A percentile compares a stretch with the other conserved stretches of the same genome.
These are phyloP conservation scores for Rhinichthys klamathensis DNA, from an alignment of 2,113 vertebrate species.

Conservation along the genomic window DNA sequence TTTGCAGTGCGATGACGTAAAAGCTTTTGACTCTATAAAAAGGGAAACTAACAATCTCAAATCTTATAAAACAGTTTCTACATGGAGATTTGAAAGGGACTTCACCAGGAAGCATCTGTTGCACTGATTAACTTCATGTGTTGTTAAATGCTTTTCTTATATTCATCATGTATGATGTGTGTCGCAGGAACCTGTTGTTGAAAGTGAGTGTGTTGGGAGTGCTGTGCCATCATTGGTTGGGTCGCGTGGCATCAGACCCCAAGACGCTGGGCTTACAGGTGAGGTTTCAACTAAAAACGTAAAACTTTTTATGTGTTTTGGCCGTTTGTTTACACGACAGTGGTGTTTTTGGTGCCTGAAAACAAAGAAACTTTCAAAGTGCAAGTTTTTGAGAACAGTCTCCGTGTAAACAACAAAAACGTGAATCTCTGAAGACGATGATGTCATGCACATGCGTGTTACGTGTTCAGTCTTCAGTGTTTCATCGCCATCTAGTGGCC, in stretches of 20 bases:
- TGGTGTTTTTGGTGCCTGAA: too few relatives aligned
- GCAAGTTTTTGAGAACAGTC: too few relatives aligned
- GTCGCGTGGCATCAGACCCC: slow-evolving; percentile 57
- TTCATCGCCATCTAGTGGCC: too few relatives aligned
- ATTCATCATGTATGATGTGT: too few relatives aligned
- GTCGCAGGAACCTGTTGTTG: slow-evolving; percentile 84
- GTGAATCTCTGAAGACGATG: too few relatives aligned
- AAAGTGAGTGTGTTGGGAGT: slow-evolving; percentile 81
- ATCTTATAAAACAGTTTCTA: neutral
- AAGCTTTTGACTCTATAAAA: neutral
- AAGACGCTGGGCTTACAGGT: slow-evolving; percentile 47
- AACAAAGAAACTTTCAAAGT: too few relatives aligned
- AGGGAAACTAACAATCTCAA: neutral
- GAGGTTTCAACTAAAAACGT: neutral
- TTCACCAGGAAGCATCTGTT: neutral
- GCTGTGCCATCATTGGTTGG: slow-evolving; percentile 91
- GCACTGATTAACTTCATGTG: neutral
- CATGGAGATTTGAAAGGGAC: neutral
- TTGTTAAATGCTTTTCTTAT: neutral
- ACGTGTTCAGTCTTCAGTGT: too few relatives aligned
- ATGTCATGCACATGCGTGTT: too few relatives aligned
- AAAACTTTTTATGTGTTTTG: too few relatives aligned
- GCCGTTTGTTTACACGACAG: too few relatives aligned
- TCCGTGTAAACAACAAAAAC: too few relatives aligned
- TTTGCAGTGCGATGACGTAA: neutral